phyloP scores from a whole-genome alignment of 2,113 vertebrate genomes.

The Probosciger aterrimus region DNA sequence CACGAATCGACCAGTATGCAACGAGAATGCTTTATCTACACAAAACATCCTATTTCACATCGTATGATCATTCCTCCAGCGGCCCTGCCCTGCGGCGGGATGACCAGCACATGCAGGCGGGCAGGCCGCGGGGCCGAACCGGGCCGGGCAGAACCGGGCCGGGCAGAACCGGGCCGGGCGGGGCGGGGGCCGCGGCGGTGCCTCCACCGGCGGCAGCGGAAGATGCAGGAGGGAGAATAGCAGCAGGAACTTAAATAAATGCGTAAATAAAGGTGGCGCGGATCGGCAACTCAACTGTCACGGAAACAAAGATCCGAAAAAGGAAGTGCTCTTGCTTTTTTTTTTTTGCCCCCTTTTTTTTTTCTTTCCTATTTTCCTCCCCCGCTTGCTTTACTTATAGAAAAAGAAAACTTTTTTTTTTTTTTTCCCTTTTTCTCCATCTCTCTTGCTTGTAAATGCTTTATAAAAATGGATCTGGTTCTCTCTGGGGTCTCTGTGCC shows the following conservation, averaged over 20 bases:
- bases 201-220: slow-evolving; percentile 53
- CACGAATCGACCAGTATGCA: slow-evolving; percentile 94
- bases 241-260: slow-evolving; percentile 59
- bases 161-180: neutral
- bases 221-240: slow-evolving; percentile 62
- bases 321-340: slow-evolving; percentile 30
- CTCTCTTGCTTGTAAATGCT: slow-evolving; percentile 47
- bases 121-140: slow-evolving; percentile 62
- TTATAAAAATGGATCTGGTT: slow-evolving; percentile 60
- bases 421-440: neutral
- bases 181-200: neutral
- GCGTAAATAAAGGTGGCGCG: slow-evolving; percentile 60
- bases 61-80: slow-evolving; percentile 85
- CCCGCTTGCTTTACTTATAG: neutral
- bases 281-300: slow-evolving; percentile 40
- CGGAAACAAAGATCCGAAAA: slow-evolving; percentile 57
- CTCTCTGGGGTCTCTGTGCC: neutral
- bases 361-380: neutral
- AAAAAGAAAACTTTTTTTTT: slow-evolving; percentile 40
- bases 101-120: slow-evolving; percentile 92
- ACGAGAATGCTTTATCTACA: slow-evolving; percentile 97
- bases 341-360: neutral
- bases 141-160: slow-evolving; percentile 50
- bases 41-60: slow-evolving; percentile 98
- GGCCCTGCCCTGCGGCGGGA: slow-evolving; percentile 77